Evolutionary conservation across 53 echinoderm and acorn worm species (phyloP).

Genomic region (Luidia sarsii): DNA sequence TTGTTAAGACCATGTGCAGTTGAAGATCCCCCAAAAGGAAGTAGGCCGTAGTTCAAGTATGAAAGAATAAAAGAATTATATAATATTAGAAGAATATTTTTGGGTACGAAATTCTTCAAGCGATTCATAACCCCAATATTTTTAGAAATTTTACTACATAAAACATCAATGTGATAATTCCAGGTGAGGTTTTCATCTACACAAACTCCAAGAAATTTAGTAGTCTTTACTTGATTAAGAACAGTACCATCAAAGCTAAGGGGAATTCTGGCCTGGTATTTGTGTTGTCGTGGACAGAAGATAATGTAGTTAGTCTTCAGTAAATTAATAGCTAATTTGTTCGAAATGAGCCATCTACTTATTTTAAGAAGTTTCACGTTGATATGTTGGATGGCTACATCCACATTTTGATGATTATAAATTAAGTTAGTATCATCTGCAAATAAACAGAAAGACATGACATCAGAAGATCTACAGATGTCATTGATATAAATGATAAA

Average conservation of each 20-base stretch:
- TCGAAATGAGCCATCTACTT: conserved; percentile 4
- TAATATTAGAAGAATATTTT: neutral
- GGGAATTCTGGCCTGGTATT: too few species aligned
- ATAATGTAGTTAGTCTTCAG: too few species aligned
- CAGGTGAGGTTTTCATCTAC: too few species aligned
- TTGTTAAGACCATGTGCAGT: too few species aligned
- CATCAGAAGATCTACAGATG: neutral
- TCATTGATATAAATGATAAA: neutral
- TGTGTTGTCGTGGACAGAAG: too few species aligned
- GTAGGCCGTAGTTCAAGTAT: neutral
- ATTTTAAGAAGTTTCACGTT: neutral
- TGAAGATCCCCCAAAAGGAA: too few species aligned
- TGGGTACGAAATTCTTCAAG: neutral
- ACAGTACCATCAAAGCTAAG: too few species aligned
- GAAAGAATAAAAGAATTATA: conserved; percentile 6
- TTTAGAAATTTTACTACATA: too few species aligned
- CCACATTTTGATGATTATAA: conserved; percentile 4
- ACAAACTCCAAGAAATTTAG: too few species aligned
- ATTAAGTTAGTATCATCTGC: conserved; percentile 2
- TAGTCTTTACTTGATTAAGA: too few species aligned
- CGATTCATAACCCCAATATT: too few species aligned
- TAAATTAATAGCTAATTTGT: too few species aligned
- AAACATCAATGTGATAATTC: neutral
- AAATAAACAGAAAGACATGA: neutral
- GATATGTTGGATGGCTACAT: neutral